phyloP scores from a whole-genome alignment of 2,888 invertebrate genomes.

The Hemaris fuciformis region DNA sequence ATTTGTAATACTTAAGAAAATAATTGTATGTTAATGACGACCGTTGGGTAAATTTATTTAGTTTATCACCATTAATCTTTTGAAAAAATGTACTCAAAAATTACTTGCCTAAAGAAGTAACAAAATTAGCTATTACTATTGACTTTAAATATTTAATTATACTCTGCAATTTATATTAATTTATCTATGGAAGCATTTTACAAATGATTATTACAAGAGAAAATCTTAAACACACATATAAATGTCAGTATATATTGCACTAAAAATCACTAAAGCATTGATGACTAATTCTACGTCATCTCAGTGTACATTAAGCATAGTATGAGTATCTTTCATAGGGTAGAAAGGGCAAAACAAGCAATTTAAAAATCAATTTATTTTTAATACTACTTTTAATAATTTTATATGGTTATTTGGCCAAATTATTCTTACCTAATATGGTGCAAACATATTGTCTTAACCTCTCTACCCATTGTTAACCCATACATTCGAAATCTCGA shows the following conservation, averaged over 20 bases:
- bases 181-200: constrained; percentile 7
- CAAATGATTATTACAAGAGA: constrained; percentile 18
- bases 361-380: neutral
- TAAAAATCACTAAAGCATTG: constrained; percentile 13
- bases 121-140: neutral
- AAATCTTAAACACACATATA: neutral
- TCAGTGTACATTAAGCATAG: constrained; percentile 27
- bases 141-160: neutral
- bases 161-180: neutral
- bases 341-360: neutral
- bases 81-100: neutral
- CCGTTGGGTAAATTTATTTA: no score
- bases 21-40: no score
- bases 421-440: neutral
- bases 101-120: neutral
- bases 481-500: neutral
- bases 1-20: no score
- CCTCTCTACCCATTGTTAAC: neutral
- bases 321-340: neutral
- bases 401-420: neutral
- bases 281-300: constrained; percentile 13
- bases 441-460: neutral
- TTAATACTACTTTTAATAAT: neutral
- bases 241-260: constrained; percentile 28
- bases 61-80: no score